Conservation (phyloP, 2,797 vertebrate genomes). For the Neoniphon sammara region DNA sequence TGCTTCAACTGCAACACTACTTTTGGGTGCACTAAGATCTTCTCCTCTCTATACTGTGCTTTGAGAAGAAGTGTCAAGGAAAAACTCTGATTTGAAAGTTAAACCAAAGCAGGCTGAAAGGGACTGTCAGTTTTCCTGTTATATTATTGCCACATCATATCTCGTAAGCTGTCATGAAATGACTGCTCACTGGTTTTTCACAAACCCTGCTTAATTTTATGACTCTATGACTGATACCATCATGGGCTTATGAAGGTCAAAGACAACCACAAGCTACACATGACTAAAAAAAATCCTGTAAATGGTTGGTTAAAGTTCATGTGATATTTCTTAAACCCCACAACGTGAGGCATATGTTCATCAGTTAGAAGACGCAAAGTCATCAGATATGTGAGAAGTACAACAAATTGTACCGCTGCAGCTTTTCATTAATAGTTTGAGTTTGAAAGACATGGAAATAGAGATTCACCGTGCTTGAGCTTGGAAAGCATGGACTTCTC, state of each 20-base stretch:
- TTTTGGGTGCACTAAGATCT: too few relatives aligned
- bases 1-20: background rate
- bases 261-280: background rate
- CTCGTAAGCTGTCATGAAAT: background rate
- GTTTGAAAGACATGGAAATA: background rate
- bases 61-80: background rate
- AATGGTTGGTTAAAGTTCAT: background rate
- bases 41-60: background rate
- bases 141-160: background rate
- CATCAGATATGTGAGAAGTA: background rate
- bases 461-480: slow-evolving; percentile 93
- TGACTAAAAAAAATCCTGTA: background rate
- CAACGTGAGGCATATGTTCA: background rate
- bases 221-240: too few relatives aligned
- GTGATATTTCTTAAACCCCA: too few relatives aligned
- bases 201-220: background rate
- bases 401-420: background rate
- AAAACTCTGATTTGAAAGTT: too few relatives aligned
- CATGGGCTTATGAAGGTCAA: background rate
- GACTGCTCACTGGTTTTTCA: background rate
- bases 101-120: background rate
- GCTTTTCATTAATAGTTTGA: background rate
- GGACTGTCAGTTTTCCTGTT: background rate
- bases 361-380: background rate
- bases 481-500: slow-evolving; percentile 99